Evolutionary conservation across 2,888 invertebrate species (phyloP), one percentile per base, ranked within the genome.

Genomic region (Tetramorium bicarinatum): DNA sequence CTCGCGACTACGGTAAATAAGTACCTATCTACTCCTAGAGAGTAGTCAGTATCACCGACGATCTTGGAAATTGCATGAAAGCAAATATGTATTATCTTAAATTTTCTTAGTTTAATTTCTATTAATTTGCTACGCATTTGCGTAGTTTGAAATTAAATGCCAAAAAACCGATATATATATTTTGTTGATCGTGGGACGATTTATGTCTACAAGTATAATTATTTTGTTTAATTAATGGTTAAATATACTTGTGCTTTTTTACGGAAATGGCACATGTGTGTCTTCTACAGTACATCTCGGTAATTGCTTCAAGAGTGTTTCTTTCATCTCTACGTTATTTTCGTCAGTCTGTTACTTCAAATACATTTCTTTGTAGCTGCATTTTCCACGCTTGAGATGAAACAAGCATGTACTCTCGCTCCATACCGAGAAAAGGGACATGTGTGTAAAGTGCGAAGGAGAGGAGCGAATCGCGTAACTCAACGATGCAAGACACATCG

Each of bases 401-500:
- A 47, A 66, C 66, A 66, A 66, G 56, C 77, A 54, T 54, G 52
- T 29, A 34, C n/a, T 41, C 71, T 7, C 54, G 41, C 15, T 34
- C 8, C 54, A 8, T 29, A 29, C 29, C 15, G 54, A 69, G 15
- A 41, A 41, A 54, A 21, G 21, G 13, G 66, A 34, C n/a, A 67
- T 18, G 21, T 21, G 47, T 25, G 67, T 21, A 9, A 29, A 54
- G 29, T 56, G 38, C 44, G 41, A 52, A 13, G 18, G 52, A 77
- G 38, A 67, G 69, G 41, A 29, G 25, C 38, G 67, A 38, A 38
- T 15, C 25, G 15, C 11, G 11, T 44, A 56, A 41, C 41, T 71
- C n/a, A n/a, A 29, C 75, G 44, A 75, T 47, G 66, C 66, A n/a
- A 76, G 71, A 79, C 77, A 44, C 77, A 29, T 79, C 41, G 56